Conservation (phyloP, 1,140 invertebrate genomes). For the Diachasma alloeum region DNA sequence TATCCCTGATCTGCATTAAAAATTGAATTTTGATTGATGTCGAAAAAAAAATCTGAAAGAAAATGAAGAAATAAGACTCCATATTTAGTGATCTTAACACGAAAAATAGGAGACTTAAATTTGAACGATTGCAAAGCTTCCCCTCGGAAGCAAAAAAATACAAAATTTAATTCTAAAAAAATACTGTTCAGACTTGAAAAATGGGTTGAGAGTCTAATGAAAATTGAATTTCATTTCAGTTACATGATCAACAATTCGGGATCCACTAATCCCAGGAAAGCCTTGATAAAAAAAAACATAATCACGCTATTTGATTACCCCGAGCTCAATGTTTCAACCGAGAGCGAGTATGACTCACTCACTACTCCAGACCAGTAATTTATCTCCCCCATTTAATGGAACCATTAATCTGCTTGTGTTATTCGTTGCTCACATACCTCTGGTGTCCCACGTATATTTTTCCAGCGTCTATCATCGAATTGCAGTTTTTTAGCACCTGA, state of each 20-base stretch:
- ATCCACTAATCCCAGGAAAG: background rate
- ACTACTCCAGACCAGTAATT: background rate
- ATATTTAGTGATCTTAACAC: too few species aligned
- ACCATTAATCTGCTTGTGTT: conserved; percentile 10
- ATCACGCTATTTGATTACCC: conserved; percentile 14
- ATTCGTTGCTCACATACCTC: conserved; percentile 68
- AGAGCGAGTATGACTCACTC: conserved; percentile 16
- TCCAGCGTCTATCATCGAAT: conserved; percentile 85
- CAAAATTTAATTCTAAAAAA: too few species aligned
- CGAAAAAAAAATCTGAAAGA: too few species aligned
- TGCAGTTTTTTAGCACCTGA: conserved; percentile 81
- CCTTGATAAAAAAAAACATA: conserved; percentile 6
- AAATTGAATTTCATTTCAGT: conserved; percentile 30
- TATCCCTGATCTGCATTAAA: too few species aligned
- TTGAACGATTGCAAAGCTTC: too few species aligned
- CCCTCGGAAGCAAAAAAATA: too few species aligned
- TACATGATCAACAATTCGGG: conserved; percentile 33
- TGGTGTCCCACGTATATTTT: conserved; percentile 88
- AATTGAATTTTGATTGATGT: too few species aligned
- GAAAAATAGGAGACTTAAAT: too few species aligned
- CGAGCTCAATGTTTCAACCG: background rate
- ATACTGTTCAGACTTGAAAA: too few species aligned
- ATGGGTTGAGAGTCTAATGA: too few species aligned
- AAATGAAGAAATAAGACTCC: too few species aligned
- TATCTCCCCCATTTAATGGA: conserved; percentile 7